Base-by-base conservation (phyloP, 92 coral and sea anemone species). In the Desmophyllum pertusum region DNA sequence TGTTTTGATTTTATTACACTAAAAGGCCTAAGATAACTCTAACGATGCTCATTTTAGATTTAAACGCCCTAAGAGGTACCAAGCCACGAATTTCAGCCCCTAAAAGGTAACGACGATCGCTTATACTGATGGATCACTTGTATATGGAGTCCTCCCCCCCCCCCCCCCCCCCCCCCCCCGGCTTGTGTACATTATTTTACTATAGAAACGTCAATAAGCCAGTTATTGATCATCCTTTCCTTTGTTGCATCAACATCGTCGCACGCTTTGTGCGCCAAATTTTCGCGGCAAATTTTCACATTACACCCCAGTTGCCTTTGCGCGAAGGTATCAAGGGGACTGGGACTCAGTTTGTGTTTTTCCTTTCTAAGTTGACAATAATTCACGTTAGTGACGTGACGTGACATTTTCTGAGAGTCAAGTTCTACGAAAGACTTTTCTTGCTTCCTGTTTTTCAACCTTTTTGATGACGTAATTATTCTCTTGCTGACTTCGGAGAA, bases 141-240 rank as follows among this genome's bases (percentile, higher is more conserved):
- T n/a, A n/a, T n/a, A n/a, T n/a, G n/a, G n/a, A n/a, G n/a, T n/a
- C n/a, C n/a, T n/a, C n/a, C n/a, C n/a, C n/a, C n/a, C n/a, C n/a
- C n/a, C n/a, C n/a, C n/a, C n/a, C n/a, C n/a, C n/a, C n/a, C n/a
- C 63, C 63, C 30, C 30, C n/a, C 21, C 2, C 2, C 23, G 29
- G 30, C 29, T 3, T 10, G 9, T 55, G n/a, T 10, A 13, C 25
- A n/a, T 55, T 51, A 31, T 51, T 13, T 75, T 18, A 43, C 19
- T 21, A 29, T 48, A 31, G 79, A 7, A 75, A 75, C 29, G 31
- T 33, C 55, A 31, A 48, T 15, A 31, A 75, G 79, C 79, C 79
- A 75, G 43, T 75, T 48, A 48, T 75, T 50, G 6, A 75, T 75
- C 79, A 75, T 75, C 9, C 15, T 1, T 75, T 59, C 42, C n/a